Conservation (phyloP, 2,797 vertebrate species). For the Intellagama lesueurii region DNA sequence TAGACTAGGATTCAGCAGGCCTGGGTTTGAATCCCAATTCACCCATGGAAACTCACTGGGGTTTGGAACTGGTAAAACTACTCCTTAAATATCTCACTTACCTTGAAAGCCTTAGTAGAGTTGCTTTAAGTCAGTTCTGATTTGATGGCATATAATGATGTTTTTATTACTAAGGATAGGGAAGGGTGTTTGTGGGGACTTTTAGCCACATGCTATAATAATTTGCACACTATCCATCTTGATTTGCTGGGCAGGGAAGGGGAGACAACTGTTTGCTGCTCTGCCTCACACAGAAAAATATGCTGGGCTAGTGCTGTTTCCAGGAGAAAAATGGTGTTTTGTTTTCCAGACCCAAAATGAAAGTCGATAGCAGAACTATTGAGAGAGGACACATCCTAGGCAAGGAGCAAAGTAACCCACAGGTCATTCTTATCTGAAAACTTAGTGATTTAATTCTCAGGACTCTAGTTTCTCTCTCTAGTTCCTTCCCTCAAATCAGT, state of each 20-base stretch:
- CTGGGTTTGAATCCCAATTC: too few relatives aligned
- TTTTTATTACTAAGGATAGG: neutral
- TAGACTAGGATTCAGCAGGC: too few relatives aligned
- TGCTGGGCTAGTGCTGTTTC: neutral
- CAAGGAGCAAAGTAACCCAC: neutral
- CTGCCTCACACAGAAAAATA: neutral
- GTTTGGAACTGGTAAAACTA: too few relatives aligned
- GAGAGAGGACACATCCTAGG: conserved; percentile 5
- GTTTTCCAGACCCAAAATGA: conserved; percentile 23
- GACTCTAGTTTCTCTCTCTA: neutral
- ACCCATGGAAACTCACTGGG: too few relatives aligned
- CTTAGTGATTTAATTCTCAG: neutral
- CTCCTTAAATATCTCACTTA: too few relatives aligned
- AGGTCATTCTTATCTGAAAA: conserved; percentile 30
- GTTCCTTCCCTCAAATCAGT: neutral
- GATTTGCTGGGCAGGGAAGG: neutral
- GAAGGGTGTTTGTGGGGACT: neutral
- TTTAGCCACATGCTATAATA: neutral
- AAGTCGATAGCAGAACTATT: neutral
- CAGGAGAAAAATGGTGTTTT: neutral
- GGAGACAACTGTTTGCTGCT: neutral
- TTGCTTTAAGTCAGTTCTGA: too few relatives aligned
- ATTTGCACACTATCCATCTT: neutral
- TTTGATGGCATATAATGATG: neutral
- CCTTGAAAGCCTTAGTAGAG: too few relatives aligned